Base-by-base conservation (phyloP, 1,140 invertebrate genomes). In the Spodoptera frugiperda region DNA sequence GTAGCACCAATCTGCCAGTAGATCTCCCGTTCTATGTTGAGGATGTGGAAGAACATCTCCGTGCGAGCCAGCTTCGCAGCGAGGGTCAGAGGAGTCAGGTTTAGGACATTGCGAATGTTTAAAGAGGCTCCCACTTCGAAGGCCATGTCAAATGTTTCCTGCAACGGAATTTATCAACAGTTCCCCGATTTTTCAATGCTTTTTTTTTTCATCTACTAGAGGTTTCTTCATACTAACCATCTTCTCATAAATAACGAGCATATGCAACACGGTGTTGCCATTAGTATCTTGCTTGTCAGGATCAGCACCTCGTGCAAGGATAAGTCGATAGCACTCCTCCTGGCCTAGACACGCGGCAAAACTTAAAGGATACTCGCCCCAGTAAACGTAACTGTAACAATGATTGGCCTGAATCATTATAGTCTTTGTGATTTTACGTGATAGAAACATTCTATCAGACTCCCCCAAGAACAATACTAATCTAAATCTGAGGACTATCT, bases 1-100 rank as follows among this genome's bases (percentile, higher is more conserved):
- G 99, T 98, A 84, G 98, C 98, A 0, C 98, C 97, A 82, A 99
- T 97, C 92, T 99, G 98, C 99, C 99, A 99, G 88, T 99, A 99
- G 70, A 99, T 98, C 94, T 99, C 98, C 63, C 98, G 93, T 86
- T 98, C 97, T 61, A 99, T 97, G 91, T 99, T 99, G 81, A 99
- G 94, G 82, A 99, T 99, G 85, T 99, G 98, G 85, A 99, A 98
- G 91, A 99, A 99, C 95, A 99, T 97, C 89, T 99, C 98, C 44
- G 98, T 97, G 48, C 97, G 95, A 0, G 98, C 98, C 77, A 99
- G 93, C 92, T 99, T 99, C 0, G 99, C 98, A 0, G 99, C 97
- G 77, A 99, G 91, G 0, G 98, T 99, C 25, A 99, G 88, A 1
- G 99, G 98, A 11, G 98, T 99, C 67, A 99, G 93, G 84, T 98